A percentile compares a stretch with the other conserved stretches of the same genome.
These are phyloP conservation scores for Tillus elongatus DNA, from an alignment of 2,888 invertebrate species.

Conservation along the genomic window DNA sequence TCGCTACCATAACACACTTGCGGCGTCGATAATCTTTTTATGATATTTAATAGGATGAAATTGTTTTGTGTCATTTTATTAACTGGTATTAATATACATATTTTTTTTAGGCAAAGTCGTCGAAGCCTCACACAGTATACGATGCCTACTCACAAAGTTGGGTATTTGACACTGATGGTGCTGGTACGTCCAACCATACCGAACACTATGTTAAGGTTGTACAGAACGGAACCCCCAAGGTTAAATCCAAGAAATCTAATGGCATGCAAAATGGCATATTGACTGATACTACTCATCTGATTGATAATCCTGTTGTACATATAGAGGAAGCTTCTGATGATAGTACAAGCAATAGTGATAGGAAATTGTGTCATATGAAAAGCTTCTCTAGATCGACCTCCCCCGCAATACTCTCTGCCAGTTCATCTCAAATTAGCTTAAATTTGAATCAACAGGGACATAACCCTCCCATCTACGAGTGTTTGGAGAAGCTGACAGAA, in stretches of 20 bases:
- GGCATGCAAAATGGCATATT: constrained; percentile 25
- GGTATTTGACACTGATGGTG: constrained; percentile 43
- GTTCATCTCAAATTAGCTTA: constrained; percentile 41
- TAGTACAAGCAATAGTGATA: constrained; percentile 38
- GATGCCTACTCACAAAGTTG: constrained; percentile 45
- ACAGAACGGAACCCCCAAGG: constrained; percentile 32
- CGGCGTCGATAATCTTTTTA: no score
- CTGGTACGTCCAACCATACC: constrained; percentile 29
- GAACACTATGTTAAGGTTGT: constrained; percentile 33
- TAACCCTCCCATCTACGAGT: constrained; percentile 40
- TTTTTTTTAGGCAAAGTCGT: constrained; percentile 20
- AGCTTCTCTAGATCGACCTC: constrained; percentile 46
- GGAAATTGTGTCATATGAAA: constrained; percentile 44
- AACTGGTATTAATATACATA: neutral
- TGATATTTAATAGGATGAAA: no score
- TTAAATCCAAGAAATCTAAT: constrained; percentile 20
- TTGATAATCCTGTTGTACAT: constrained; percentile 42
- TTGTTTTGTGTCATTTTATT: constrained; percentile 10
- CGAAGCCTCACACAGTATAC: constrained; percentile 36
- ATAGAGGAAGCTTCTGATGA: constrained; percentile 43
- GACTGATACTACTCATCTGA: constrained; percentile 26
- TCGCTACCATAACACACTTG: no score
- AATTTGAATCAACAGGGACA: constrained; percentile 23
- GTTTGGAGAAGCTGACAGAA: constrained; percentile 42
- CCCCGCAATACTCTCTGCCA: constrained; percentile 42